A percentile compares a stretch with the other conserved stretches of the same genome.
Conservation (phyloP, 30 jellyfish, hydroid and myxozoan species). For the Cassiopea andromeda region DNA sequence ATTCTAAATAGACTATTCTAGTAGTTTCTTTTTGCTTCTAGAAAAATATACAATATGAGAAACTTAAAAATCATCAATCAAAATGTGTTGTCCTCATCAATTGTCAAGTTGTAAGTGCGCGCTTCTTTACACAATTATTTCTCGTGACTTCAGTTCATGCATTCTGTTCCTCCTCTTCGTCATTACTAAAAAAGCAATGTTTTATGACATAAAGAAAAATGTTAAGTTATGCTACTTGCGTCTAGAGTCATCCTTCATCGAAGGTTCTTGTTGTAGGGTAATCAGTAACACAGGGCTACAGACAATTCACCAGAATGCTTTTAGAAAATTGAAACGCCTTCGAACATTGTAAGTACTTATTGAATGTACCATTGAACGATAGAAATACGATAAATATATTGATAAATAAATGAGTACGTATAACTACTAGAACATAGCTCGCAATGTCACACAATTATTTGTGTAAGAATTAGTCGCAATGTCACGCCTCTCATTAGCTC, state of each 20-base stretch:
- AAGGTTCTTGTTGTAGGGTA: constrained; percentile 16
- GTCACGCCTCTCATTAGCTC: too few relatives aligned
- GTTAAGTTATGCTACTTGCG: too few relatives aligned
- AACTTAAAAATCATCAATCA: constrained; percentile 5
- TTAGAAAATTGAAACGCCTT: constrained; percentile 41
- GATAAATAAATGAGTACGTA: too few relatives aligned
- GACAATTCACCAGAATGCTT: constrained; percentile 66
- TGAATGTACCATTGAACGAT: background rate
- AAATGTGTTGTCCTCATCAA: constrained; percentile 19
- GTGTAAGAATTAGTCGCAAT: too few relatives aligned
- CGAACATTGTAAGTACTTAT: constrained; percentile 28
- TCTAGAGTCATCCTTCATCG: background rate
- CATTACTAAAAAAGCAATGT: too few relatives aligned
- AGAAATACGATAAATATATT: too few relatives aligned
- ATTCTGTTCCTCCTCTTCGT: background rate
- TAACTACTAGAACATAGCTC: too few relatives aligned
- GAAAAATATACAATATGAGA: constrained; percentile 32
- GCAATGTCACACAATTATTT: too few relatives aligned
- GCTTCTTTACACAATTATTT: background rate
- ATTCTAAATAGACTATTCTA: too few relatives aligned
- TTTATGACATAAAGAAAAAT: too few relatives aligned
- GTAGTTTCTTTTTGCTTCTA: background rate
- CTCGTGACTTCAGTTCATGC: background rate
- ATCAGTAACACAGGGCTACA: constrained; percentile 58
- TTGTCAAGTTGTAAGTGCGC: constrained; percentile 35